These are phyloP conservation scores for Colletes gigas DNA, from an alignment of 1,140 invertebrate genomes.

Conservation along the genomic window DNA sequence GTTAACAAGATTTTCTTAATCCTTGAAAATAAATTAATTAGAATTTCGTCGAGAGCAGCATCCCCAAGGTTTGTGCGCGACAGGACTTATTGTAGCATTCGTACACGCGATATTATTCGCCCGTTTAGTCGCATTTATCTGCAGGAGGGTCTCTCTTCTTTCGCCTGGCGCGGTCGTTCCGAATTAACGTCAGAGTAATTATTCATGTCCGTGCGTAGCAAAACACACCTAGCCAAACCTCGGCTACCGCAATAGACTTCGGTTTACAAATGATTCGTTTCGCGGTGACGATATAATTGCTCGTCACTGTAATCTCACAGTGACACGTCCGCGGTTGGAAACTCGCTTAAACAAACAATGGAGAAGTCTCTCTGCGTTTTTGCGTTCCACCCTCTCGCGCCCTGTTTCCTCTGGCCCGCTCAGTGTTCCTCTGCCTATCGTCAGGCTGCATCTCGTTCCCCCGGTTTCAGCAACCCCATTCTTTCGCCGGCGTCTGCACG, in stretches of 20 bases:
- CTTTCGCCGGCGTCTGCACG: constrained; percentile 3
- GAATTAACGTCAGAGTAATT: constrained; percentile 44
- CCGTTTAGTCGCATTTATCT: not conserved
- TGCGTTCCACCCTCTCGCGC: not conserved
- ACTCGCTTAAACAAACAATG: constrained; percentile 42
- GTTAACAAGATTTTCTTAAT: too few species aligned
- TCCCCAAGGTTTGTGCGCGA: too few species aligned
- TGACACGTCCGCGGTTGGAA: constrained; percentile 1
- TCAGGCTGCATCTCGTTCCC: not conserved
- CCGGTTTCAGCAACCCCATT: not conserved
- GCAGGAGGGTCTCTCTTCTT: not conserved
- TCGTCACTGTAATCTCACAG: constrained; percentile 46
- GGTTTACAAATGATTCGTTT: constrained; percentile 56
- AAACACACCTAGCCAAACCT: constrained; percentile 15
- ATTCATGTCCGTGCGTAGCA: constrained; percentile 36
- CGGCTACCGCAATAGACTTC: constrained; percentile 16
- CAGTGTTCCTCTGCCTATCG: not conserved
- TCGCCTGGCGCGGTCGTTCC: not conserved
- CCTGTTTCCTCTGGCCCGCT: too few species aligned
- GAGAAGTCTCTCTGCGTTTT: constrained; percentile 20
- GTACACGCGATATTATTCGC: not conserved
- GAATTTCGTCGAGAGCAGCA: too few species aligned
- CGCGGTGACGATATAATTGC: constrained; percentile 46
- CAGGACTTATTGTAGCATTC: not conserved
- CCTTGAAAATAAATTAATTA: too few species aligned